phyloP scores from a whole-genome alignment of 35 echinoderm and acorn worm species.

The Holothuria glaberrima region DNA sequence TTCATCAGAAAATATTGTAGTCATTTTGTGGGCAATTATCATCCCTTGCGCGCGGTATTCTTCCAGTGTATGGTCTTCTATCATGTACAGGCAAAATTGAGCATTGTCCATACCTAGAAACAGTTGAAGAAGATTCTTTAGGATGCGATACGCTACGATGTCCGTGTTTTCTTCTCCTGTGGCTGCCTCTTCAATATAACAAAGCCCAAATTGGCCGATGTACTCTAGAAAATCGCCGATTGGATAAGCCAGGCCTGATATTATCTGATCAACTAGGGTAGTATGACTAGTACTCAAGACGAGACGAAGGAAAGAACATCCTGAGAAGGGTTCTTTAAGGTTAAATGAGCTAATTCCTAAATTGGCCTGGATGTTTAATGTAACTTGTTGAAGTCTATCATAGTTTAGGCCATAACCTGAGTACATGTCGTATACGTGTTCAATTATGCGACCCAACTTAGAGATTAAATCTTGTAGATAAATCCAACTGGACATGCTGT shows the following conservation, averaged over 20 bases:
- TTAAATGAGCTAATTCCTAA: background rate
- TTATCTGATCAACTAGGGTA: background rate
- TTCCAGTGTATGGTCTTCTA: background rate
- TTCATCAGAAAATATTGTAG: conserved; percentile 5
- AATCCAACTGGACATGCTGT: background rate
- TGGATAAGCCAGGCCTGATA: background rate
- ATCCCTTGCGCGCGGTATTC: background rate
- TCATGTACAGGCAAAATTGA: background rate
- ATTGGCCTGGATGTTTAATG: background rate
- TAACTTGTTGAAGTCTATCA: background rate
- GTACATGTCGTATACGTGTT: background rate
- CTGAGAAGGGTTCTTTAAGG: conserved; percentile 9
- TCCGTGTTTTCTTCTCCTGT: background rate
- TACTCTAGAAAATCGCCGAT: conserved; percentile 33
- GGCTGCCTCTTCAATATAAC: background rate
- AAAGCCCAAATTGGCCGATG: background rate
- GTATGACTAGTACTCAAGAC: background rate
- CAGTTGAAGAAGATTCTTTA: conserved; percentile 2
- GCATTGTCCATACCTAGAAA: background rate
- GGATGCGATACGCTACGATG: background rate
- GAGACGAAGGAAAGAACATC: conserved; percentile 25
- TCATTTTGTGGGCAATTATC: background rate
- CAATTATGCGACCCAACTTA: background rate
- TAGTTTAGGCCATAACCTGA: conserved; percentile 4
- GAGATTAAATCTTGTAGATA: conserved; percentile 8